Percentiles rank a stretch among this genome's conserved stretches.
Evolutionary conservation across 2,797 vertebrate genomes (phyloP).

Genomic region (Macrochelys suwanniensis): DNA sequence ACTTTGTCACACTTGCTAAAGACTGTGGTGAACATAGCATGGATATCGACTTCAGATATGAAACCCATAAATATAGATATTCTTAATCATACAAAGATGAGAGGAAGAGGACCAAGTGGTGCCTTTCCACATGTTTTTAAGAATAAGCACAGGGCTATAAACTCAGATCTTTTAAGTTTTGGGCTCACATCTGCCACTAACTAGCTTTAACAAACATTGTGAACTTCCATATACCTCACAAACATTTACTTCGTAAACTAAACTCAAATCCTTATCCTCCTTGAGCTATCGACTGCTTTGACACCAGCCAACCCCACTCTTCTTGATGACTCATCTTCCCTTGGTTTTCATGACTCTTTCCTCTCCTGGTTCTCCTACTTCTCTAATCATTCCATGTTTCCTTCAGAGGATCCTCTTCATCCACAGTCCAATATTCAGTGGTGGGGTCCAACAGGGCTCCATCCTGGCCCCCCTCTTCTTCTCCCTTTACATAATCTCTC

Average conservation of each 20-base stretch:
- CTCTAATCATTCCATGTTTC: not conserved
- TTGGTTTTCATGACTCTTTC: not conserved
- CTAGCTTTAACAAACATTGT: constrained; percentile 28
- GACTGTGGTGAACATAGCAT: not conserved
- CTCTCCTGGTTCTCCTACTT: not conserved
- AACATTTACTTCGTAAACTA: constrained; percentile 13
- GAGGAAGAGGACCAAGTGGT: not conserved
- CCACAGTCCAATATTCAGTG: not conserved
- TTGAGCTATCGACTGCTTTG: not conserved
- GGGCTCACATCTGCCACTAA: constrained; percentile 33
- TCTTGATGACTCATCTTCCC: not conserved
- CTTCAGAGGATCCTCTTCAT: not conserved
- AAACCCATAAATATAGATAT: not conserved
- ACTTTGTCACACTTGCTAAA: not conserved
- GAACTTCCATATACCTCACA: constrained; percentile 30
- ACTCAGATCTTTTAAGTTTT: constrained; percentile 33
- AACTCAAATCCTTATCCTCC: not conserved
- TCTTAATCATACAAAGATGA: not conserved
- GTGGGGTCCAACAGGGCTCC: not conserved
- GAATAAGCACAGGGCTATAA: constrained; percentile 37
- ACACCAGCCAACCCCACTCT: not conserved
- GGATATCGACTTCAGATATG: not conserved
- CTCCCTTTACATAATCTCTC: not conserved
- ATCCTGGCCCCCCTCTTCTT: not conserved
- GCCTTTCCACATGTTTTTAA: constrained; percentile 24